Conservation (phyloP, 2,888 invertebrate species). For the Andrena flavipes region DNA sequence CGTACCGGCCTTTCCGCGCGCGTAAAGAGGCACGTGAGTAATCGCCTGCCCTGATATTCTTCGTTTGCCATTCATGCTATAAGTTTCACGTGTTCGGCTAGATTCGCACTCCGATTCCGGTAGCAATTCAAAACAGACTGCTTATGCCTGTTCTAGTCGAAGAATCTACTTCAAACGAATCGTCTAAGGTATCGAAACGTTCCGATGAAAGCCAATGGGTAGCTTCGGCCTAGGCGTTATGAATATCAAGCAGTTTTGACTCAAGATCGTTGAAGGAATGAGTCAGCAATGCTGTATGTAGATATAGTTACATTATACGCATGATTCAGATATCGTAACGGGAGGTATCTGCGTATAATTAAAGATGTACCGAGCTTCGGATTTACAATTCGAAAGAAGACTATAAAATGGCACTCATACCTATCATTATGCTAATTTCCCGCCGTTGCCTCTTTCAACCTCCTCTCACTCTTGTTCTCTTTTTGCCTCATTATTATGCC, state of each 20-base stretch:
- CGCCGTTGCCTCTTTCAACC: background rate
- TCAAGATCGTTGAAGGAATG: slow-evolving; percentile 7
- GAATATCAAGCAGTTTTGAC: too few species aligned
- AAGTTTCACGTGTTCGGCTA: too few species aligned
- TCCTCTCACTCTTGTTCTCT: slow-evolving; percentile 10
- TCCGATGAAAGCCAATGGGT: too few species aligned
- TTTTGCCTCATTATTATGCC: slow-evolving; percentile 5
- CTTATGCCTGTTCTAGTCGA: too few species aligned
- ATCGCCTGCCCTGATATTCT: background rate
- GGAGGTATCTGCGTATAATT: slow-evolving; percentile 12
- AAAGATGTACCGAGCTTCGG: slow-evolving; percentile 18
- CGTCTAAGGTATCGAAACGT: too few species aligned
- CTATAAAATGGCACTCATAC: slow-evolving; percentile 28
- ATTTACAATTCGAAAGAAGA: slow-evolving; percentile 14
- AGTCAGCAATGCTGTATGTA: slow-evolving; percentile 9
- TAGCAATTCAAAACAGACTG: too few species aligned
- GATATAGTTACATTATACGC: background rate
- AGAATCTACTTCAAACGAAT: too few species aligned
- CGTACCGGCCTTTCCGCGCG: too few species aligned
- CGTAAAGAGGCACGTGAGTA: background rate
- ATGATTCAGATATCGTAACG: slow-evolving; percentile 29
- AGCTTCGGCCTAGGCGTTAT: too few species aligned
- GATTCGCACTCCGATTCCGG: too few species aligned
- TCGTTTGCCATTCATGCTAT: too few species aligned
- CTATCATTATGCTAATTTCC: slow-evolving; percentile 44